Percentiles rank a stretch among this genome's conserved stretches.
These are phyloP conservation scores for Pheosia gnoma DNA, from an alignment of 2,888 invertebrate genomes.

Conservation along the genomic window DNA sequence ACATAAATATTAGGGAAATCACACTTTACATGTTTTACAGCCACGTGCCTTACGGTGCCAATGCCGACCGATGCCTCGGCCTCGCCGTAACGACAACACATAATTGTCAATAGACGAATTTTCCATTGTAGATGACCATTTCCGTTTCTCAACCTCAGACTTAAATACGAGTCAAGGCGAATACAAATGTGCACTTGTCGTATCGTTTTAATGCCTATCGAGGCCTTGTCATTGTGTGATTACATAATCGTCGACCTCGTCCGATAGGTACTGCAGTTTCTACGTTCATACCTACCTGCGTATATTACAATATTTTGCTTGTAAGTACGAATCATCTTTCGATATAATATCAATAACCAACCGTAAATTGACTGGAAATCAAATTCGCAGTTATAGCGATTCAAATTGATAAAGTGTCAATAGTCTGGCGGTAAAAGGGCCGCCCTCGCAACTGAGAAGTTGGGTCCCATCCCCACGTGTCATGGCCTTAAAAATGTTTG, in stretches of 20 bases:
- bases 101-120: conserved; percentile 62
- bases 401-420: too few relatives aligned
- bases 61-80: conserved; percentile 28
- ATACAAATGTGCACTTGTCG: conserved; percentile 57
- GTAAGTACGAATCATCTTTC: conserved; percentile 3
- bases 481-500: too few relatives aligned
- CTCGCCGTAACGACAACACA: conserved; percentile 42
- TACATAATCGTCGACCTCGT: conserved; percentile 68
- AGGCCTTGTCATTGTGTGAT: conserved; percentile 72
- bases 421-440: too few relatives aligned
- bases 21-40: conserved; percentile 29
- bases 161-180: conserved; percentile 72
- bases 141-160: conserved; percentile 63
- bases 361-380: too few relatives aligned
- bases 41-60: conserved; percentile 24
- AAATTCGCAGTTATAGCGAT: too few relatives aligned
- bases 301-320: conserved; percentile 33
- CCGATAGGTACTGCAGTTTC: conserved; percentile 43
- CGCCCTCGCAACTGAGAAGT: too few relatives aligned
- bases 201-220: conserved; percentile 58
- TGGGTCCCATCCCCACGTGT: too few relatives aligned
- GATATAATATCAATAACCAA: not conserved
- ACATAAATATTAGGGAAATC: conserved; percentile 19
- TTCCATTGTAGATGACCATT: conserved; percentile 60
- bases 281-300: conserved; percentile 42